Percentiles rank a stretch among this genome's conserved stretches.
These are phyloP conservation scores for Stenodera caucasica DNA, from an alignment of 2,888 invertebrate species.

Conservation along the genomic window DNA sequence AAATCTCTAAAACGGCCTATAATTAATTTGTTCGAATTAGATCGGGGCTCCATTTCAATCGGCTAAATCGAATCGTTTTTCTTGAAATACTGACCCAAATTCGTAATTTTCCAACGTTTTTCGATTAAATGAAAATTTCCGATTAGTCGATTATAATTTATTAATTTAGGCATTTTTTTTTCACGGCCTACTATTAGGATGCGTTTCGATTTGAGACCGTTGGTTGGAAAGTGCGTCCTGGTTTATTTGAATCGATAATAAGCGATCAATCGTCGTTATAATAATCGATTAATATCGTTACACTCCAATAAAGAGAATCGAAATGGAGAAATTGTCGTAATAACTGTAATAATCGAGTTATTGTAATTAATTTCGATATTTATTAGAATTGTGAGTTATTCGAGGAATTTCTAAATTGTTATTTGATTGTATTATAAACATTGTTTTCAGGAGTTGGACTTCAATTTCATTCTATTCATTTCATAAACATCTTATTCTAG, in stretches of 20 bases:
- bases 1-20: background rate
- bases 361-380: no score
- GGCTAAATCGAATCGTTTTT: no score
- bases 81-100: no score
- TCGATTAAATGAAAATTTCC: no score
- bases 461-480: background rate
- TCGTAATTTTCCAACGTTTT: no score
- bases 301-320: background rate
- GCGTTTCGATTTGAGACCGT: no score
- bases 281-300: background rate
- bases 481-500: background rate
- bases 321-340: background rate
- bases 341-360: no score
- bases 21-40: background rate
- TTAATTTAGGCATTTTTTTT: no score
- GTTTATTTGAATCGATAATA: background rate
- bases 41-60: no score
- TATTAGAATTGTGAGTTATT: no score
- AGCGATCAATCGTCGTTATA: background rate
- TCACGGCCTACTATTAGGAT: no score
- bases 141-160: no score
- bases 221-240: background rate
- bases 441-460: conserved; percentile 16
- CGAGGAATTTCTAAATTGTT: background rate
- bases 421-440: conserved; percentile 9